Evolutionary conservation across 1,140 invertebrate genomes (phyloP), one percentile per base, ranked within the genome.

Genomic region (Lucilia sericata): DNA sequence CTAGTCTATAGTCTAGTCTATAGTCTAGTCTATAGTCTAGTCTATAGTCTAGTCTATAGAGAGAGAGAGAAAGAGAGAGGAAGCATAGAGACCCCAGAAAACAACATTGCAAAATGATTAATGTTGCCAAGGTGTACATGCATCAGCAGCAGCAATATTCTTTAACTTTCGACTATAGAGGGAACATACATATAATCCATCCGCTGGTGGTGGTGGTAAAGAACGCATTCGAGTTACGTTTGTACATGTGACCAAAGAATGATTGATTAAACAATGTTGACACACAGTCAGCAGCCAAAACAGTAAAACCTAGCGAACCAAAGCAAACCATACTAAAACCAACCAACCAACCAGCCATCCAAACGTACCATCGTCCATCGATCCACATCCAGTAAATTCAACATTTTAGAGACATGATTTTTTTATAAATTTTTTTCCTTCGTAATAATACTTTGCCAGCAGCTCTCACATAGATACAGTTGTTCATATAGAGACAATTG

Each of bases 261-360:
- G 76, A 80, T 80, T 80, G 76, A 80, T 80, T 80, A 80, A 80
- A 80, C n/a, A 19, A 21, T 49, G 76, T 80, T 19, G 76, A 80
- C 76, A 21, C 76, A 51, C 65, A 70, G n/a, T 70, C 19, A 70
- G 21, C 19, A 70, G 21, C n/a, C 65, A 25, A 55, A 55, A 4
- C 7, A 12, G 7, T 5, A 55, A 13, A 55, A 55, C 12, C 51
- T 55, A 55, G 51, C 51, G 51, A 21, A 70, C 19, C 65, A 21
- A 70, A 21, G 14, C 65, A 70, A 60, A 70, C 65, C 21, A 70
- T 60, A 60, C 17, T 21, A 70, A 70, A 70, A 70, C 65, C 19
- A 25, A 21, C 9, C 65, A 60, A 17, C 55, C 55, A 60, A 17
- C n/a, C 55, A 60, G 14, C 8, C 55, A 17, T 17, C n/a, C 14